phyloP scores from a whole-genome alignment of 1,140 invertebrate species.

The Arion vulgaris region DNA sequence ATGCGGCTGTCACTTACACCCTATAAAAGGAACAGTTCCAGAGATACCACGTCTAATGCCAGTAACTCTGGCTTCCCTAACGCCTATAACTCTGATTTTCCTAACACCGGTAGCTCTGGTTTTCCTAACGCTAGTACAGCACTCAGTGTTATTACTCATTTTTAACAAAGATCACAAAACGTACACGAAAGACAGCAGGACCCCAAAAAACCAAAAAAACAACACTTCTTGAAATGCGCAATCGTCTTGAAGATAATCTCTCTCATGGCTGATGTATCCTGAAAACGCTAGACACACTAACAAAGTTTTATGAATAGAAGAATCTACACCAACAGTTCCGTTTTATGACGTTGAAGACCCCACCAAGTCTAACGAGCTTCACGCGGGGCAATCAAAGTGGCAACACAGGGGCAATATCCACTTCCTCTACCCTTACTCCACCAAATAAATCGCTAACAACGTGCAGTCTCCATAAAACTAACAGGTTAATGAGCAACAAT shows the following conservation, averaged over 20 bases:
- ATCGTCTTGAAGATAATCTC: not conserved
- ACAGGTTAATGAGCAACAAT: too few species aligned
- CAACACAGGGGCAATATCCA: not conserved
- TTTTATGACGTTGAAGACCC: not conserved
- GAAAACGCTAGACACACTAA: not conserved
- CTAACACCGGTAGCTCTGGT: too few species aligned
- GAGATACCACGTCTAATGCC: too few species aligned
- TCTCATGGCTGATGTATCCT: not conserved
- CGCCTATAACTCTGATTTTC: too few species aligned
- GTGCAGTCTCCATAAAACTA: too few species aligned
- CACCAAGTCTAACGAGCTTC: not conserved
- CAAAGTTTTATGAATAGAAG: not conserved
- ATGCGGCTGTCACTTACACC: too few species aligned
- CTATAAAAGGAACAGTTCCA: too few species aligned
- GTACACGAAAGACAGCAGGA: not conserved
- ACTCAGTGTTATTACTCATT: not conserved
- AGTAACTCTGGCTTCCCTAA: too few species aligned
- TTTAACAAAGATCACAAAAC: not conserved
- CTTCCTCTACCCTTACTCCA: too few species aligned
- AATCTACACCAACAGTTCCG: not conserved
- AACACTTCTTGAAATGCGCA: not conserved
- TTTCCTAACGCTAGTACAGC: not conserved
- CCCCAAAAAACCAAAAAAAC: not conserved
- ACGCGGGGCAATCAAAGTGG: not conserved
- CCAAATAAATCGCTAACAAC: too few species aligned